Percentiles rank a stretch among this genome's conserved stretches.
Conservation (phyloP, 1,140 invertebrate genomes). For the Drosophila lacertosa region DNA sequence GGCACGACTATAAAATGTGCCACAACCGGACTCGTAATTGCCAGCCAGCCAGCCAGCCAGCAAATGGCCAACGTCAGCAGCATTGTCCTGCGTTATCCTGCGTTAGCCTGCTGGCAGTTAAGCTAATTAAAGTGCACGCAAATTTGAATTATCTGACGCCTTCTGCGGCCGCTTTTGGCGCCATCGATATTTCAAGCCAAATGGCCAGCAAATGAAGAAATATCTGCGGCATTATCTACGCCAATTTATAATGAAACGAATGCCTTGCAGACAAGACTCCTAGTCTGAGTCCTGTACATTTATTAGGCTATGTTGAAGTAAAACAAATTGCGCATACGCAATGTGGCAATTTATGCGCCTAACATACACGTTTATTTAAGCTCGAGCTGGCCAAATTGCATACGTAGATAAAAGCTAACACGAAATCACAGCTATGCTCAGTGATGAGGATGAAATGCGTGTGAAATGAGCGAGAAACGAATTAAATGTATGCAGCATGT, state of each 20-base stretch:
- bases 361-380: conserved; percentile 35
- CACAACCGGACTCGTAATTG: conserved; percentile 51
- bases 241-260: conserved; percentile 41
- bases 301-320: conserved; percentile 26
- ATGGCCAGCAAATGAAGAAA: conserved; percentile 49
- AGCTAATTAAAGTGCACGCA: conserved; percentile 78
- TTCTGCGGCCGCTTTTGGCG: conserved; percentile 42
- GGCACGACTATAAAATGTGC: conserved; percentile 27
- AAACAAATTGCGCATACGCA: conserved; percentile 61
- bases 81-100: conserved; percentile 22
- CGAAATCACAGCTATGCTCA: conserved; percentile 8
- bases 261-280: not conserved
- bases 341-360: conserved; percentile 51
- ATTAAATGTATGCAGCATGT: conserved; percentile 20
- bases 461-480: conserved; percentile 25
- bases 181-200: conserved; percentile 46
- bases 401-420: conserved; percentile 34
- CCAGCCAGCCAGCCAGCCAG: conserved; percentile 39
- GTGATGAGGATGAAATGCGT: conserved; percentile 1
- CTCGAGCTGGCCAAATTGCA: conserved; percentile 32
- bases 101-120: conserved; percentile 32
- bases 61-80: conserved; percentile 57
- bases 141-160: conserved; percentile 70
- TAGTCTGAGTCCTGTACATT: conserved; percentile 2
- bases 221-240: conserved; percentile 34